Conservation (phyloP, 2,113 vertebrate species). For the Mystacornis crossleyi region DNA sequence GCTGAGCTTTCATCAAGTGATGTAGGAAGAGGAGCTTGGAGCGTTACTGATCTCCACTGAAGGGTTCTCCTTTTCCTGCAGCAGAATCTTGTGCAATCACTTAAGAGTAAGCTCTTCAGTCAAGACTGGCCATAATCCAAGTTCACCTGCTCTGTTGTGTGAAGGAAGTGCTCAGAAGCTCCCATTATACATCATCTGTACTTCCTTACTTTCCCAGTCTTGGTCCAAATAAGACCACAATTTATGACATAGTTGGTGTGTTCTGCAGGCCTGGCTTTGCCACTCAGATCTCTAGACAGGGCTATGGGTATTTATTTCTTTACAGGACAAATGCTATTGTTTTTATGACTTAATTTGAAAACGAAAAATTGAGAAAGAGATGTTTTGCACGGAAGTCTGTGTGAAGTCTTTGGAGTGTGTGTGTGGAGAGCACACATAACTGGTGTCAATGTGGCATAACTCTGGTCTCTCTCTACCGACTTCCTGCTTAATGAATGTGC, state of each 20-base stretch:
- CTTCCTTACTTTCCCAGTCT: not conserved
- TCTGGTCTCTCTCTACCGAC: not conserved
- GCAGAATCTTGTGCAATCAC: not conserved
- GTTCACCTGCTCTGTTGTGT: not conserved
- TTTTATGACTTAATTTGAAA: not conserved
- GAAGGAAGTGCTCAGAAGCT: not conserved
- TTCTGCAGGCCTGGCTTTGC: not conserved
- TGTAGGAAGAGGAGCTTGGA: not conserved
- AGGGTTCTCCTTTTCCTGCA: not conserved
- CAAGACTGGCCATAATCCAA: not conserved
- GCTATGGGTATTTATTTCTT: not conserved
- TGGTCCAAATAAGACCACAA: not conserved
- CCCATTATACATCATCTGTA: not conserved
- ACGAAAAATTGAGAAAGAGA: not conserved
- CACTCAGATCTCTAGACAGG: not conserved
- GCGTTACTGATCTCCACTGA: not conserved
- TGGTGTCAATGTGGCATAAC: not conserved
- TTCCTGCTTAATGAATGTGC: not conserved
- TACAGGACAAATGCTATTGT: not conserved
- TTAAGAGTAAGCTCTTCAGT: not conserved
- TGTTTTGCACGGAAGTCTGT: not conserved
- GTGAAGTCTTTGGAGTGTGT: not conserved
- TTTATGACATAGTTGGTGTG: not conserved
- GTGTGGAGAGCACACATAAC: not conserved
- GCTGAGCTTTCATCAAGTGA: not conserved